Base-by-base conservation (phyloP, 2,113 vertebrate genomes). In the Sapayoa aenigma region DNA sequence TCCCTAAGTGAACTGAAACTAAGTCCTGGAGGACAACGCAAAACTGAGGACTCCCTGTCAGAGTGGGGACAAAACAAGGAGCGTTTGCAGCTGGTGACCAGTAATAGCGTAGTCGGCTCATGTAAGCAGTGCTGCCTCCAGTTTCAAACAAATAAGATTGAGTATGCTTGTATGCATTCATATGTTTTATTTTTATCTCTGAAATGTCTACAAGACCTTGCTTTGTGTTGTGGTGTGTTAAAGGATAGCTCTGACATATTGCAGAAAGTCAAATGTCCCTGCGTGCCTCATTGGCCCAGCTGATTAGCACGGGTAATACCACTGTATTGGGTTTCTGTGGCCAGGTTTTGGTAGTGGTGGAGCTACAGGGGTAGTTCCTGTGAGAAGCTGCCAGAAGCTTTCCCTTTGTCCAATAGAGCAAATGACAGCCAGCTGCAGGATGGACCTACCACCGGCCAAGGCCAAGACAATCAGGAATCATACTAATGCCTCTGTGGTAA, bases 261-360 rank as follows among this genome's bases (percentile, higher is more conserved):
- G 0, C 30, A 33, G 39, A 60, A 77, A 23, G 25, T 25, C 65
- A 49, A 24, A 71, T 20, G 15, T 49, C 50, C 28, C 42, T 1
- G 1, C 37, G 27, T 3, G 1, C 59, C 16, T 56, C 55, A 22
- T 18, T 58, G 55, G 23, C 35, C 37, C 4, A 2, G 2, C 27
- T 65, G 72, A 13, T 56, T 56, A 52, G 50, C 19, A 49, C 37
- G 58, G 59, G n/a, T 89, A 42, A 71, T 28, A 81, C 10, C 35
- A 47, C 25, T 47, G 46, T 47, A 47, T 21, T 47, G 20, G 20
- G 46, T 47, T 47, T 47, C 46, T 47, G 46, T 21, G 46, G 46
- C 21, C 20, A 47, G 46, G 46, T 47, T 47, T 46, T 47, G 46
- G 46, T 21, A 22, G 46, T 10, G 20, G 19, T 9, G 9, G 46